A percentile compares a stretch with the other conserved stretches of the same genome.
Conservation (phyloP, 2,113 vertebrate species). For the Sinocyclocheilus anophthalmus region DNA sequence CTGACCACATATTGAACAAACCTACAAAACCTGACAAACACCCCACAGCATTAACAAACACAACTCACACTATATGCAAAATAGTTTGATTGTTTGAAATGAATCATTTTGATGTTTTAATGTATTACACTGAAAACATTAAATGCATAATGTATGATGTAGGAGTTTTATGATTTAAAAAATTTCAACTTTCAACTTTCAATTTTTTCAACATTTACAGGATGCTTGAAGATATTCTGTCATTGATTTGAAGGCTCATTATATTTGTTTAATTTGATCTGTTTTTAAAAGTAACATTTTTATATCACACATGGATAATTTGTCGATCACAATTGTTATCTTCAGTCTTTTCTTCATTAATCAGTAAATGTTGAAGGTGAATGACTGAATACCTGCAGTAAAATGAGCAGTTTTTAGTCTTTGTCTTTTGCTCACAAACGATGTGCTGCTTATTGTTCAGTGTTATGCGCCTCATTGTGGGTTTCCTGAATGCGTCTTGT, state of each 20-base stretch:
- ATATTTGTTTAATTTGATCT: background rate
- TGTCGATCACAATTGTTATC: background rate
- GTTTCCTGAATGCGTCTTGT: background rate
- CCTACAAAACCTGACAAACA: background rate
- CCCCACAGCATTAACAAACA: background rate
- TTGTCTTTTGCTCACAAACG: background rate
- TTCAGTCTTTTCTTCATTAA: background rate
- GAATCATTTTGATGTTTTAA: background rate
- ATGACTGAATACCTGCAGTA: background rate
- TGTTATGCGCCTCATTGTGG: background rate
- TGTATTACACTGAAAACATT: background rate
- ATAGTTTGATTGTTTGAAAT: background rate
- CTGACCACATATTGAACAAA: background rate
- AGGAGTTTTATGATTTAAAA: background rate
- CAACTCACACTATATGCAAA: background rate
- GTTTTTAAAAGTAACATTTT: background rate
- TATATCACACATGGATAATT: background rate
- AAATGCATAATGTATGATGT: background rate
- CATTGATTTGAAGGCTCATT: background rate
- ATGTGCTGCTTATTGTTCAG: background rate
- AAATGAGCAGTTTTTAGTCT: background rate
- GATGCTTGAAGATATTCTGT: background rate
- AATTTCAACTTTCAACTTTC: background rate
- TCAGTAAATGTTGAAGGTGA: background rate
- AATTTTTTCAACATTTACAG: background rate